Evolutionary conservation across 1,140 invertebrate species (phyloP).

Genomic region (Drosophila tsacasi): DNA sequence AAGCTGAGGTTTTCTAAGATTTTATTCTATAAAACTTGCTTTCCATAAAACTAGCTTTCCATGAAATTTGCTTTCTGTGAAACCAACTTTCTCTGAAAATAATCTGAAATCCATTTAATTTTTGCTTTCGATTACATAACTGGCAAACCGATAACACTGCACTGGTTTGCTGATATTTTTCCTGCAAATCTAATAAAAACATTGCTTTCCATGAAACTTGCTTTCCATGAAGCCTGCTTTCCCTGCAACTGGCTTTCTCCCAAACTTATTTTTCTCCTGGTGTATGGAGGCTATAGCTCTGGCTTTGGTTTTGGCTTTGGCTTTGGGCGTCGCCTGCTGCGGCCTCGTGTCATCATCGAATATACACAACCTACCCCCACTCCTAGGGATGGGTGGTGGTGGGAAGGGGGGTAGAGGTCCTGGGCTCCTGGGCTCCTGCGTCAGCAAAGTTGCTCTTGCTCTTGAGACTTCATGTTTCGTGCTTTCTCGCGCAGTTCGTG

Average conservation of each 20-base stretch:
- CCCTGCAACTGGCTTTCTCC: too few relatives aligned
- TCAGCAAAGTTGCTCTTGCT: conserved; percentile 36
- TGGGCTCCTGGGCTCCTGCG: conserved; percentile 25
- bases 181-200: too few relatives aligned
- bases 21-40: neutral
- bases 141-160: neutral
- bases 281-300: conserved; percentile 11
- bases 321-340: conserved; percentile 53
- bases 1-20: too few relatives aligned
- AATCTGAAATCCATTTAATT: too few relatives aligned
- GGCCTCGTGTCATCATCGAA: conserved; percentile 52
- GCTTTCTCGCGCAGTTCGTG: conserved; percentile 18
- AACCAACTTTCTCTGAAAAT: too few relatives aligned
- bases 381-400: neutral
- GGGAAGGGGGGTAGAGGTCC: neutral
- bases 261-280: neutral
- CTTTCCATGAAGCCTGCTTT: neutral
- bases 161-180: too few relatives aligned
- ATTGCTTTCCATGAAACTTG: neutral
- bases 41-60: too few relatives aligned
- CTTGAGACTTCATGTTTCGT: conserved; percentile 35
- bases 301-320: conserved; percentile 17
- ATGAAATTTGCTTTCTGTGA: too few relatives aligned
- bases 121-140: too few relatives aligned
- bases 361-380: conserved; percentile 1